Evolutionary conservation across 2,888 invertebrate species (phyloP).

Genomic region (Machimus rusticus): DNA sequence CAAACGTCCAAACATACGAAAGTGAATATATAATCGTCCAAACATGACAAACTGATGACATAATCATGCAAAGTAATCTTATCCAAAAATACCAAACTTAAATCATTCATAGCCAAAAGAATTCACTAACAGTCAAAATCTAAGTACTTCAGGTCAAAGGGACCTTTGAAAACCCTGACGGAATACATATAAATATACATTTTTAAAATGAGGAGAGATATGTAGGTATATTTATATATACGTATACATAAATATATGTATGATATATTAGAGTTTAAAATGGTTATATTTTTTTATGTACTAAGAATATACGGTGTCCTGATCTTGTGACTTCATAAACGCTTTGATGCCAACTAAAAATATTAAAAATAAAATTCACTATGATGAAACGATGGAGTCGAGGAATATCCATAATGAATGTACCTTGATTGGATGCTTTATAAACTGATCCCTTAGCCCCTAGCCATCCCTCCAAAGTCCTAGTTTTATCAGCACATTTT

Average conservation of each 20-base stretch:
- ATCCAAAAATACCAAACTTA: no score
- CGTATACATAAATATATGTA: no score
- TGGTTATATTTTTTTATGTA: background rate
- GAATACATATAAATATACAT: background rate
- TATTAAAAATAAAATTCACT: background rate
- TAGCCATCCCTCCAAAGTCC: background rate
- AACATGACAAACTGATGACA: no score
- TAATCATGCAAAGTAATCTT: no score
- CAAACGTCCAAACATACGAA: no score
- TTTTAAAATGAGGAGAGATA: background rate
- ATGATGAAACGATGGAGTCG: background rate
- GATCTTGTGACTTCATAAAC: background rate
- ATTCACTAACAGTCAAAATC: no score
- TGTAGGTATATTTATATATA: no score
- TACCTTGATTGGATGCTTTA: background rate
- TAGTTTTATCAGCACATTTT: background rate
- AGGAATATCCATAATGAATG: background rate
- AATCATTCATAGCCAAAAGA: no score
- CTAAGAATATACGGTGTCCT: no score
- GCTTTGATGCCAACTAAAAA: background rate
- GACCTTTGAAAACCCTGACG: background rate
- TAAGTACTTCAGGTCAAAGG: no score
- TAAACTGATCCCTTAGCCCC: background rate
- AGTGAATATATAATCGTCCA: no score
- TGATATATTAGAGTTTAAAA: no score